Evolutionary conservation across 2,888 invertebrate species (phyloP), one percentile per base, ranked within the genome.

Genomic region (Trichogramma dendrolimi): DNA sequence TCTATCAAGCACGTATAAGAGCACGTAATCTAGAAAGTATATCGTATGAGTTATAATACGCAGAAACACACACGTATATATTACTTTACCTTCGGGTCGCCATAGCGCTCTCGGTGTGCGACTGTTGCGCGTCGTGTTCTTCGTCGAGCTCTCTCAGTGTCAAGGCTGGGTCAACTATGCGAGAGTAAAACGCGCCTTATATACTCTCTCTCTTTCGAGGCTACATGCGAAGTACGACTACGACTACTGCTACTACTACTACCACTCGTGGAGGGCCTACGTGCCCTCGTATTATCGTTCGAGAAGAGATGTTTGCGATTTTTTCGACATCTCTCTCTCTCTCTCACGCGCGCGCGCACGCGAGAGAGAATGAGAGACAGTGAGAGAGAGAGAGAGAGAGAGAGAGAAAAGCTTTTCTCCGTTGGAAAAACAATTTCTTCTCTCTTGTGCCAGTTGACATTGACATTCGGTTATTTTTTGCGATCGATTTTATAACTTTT

Each of bases 161-260:
- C 74, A 74, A 74, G 74, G 74, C 73, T 72, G 67, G 70, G 69
- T 71, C 71, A 70, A 55, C 61, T 64, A 46, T 58, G 64, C 56
- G 62, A 58, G 40, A 49, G 55, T 52, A 50, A 59, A 60, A 53
- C 55, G 48, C 57, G 49, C 62, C 14, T 57, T 10, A 5, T 55
- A 27, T 27, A 8, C 40, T 40, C 39, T 11, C 55, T 55, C 4
- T 11, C 27, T 27, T 27, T 8, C 44, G 44, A 27, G 10, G 27
- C 6, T 55, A 57, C 8, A 42, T 3, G 27, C 39, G 27, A 56
- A 49, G 14, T 27, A 40, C 42, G 10, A 27, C 1, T 27, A 27
- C 27, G 27, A 27, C 27, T 27, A 27, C 27, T 2, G 27, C 27
- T 27, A 27, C 27, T 27, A 27, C 27, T 27, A 27, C 27, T 27